These are phyloP conservation scores for Tamias sibiricus DNA, from an alignment of 2,113 vertebrate genomes.

Conservation along the genomic window DNA sequence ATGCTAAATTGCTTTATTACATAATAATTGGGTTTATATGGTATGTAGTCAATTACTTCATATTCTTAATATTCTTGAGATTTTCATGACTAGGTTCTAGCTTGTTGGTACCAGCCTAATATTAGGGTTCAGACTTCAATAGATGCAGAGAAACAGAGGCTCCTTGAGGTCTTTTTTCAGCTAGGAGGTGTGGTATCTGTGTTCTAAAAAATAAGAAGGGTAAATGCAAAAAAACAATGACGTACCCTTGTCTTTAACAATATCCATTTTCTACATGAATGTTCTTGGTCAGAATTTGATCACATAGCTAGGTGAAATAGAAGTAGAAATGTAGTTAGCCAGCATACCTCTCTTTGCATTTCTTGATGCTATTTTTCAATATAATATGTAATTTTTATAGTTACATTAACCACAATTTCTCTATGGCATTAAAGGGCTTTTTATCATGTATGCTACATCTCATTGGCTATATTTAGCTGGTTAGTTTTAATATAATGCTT, in stretches of 20 bases:
- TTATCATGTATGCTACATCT: background rate
- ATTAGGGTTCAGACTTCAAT: background rate
- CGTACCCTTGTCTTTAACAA: background rate
- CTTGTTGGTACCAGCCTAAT: background rate
- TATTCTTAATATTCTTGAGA: background rate
- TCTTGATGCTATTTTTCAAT: background rate
- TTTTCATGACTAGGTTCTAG: background rate
- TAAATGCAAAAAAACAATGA: background rate
- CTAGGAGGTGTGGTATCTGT: background rate
- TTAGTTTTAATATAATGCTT: background rate
- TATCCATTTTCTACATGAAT: background rate
- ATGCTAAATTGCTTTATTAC: background rate
- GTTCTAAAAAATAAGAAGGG: background rate
- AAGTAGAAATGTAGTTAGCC: background rate
- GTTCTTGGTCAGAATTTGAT: slow-evolving; percentile 20
- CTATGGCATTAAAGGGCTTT: background rate
- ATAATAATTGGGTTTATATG: background rate
- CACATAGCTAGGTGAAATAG: background rate
- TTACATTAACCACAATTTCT: background rate
- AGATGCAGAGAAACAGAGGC: background rate
- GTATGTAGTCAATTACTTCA: background rate
- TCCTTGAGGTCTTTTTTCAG: background rate
- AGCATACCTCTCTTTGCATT: background rate
- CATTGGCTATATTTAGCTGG: background rate
- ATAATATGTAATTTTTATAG: background rate